Percentiles rank a stretch among this genome's conserved stretches.
phyloP scores from a whole-genome alignment of 2,888 invertebrate species.

The Trichopria drosophilae region DNA sequence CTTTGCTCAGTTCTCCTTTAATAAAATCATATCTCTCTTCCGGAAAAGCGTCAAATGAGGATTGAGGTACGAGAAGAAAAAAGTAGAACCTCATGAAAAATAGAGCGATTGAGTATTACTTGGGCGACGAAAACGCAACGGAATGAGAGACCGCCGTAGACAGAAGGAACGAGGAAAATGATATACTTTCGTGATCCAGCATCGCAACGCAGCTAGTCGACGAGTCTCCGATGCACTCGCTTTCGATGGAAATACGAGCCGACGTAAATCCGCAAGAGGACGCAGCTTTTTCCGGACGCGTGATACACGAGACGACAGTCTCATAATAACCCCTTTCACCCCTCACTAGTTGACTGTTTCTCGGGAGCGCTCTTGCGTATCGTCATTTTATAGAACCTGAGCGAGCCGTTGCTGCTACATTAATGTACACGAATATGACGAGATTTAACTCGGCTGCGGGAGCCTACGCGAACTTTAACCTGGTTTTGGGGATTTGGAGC shows the following conservation, averaged over 20 bases:
- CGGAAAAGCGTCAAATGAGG: no score
- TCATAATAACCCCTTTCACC: constrained; percentile 32
- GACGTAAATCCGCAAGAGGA: constrained; percentile 36
- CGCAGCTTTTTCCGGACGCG: constrained; percentile 33
- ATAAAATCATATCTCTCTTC: no score
- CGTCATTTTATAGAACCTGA: no score
- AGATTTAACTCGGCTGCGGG: constrained; percentile 9
- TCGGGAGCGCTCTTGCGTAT: no score
- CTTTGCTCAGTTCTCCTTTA: no score
- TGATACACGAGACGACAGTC: constrained; percentile 36
- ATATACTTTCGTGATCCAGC: no score
- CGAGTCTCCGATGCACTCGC: constrained; percentile 27
- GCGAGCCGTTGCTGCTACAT: background rate
- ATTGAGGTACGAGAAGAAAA: constrained; percentile 11
- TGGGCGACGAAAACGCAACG: no score
- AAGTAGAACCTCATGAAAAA: constrained; percentile 18
- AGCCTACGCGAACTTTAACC: constrained; percentile 32
- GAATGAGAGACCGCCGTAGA: no score
- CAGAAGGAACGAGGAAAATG: no score
- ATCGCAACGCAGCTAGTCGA: background rate
- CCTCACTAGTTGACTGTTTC: background rate
- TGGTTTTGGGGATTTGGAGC: constrained; percentile 38
- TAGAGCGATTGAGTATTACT: no score
- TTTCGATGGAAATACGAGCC: constrained; percentile 41
- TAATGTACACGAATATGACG: no score